phyloP scores from a whole-genome alignment of 2,113 vertebrate genomes.

The Leptodactylus fuscus region DNA sequence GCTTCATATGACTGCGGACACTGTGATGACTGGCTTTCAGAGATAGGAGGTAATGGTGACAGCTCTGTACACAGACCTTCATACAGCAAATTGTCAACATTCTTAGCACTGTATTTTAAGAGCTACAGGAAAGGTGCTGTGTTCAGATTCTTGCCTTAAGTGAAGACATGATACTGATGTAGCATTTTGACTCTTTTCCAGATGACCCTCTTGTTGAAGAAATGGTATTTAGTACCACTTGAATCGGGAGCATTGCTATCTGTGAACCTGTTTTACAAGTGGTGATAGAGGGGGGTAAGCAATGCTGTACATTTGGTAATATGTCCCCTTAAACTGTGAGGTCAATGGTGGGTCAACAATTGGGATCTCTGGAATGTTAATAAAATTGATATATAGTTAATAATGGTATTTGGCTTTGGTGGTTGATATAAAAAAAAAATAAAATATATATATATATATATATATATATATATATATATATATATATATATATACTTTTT shows the following conservation, averaged over 20 bases:
- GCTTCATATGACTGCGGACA: background rate
- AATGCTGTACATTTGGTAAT: background rate
- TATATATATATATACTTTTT: no score
- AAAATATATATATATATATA: no score
- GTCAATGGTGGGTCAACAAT: conserved; percentile 26
- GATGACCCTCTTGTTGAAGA: conserved; percentile 31
- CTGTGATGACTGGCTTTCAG: conserved; percentile 69
- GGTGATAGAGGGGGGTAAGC: background rate
- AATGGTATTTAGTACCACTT: conserved; percentile 18
- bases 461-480: no score
- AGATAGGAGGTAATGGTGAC: conserved; percentile 70
- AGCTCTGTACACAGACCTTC: conserved; percentile 63
- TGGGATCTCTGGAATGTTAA: background rate
- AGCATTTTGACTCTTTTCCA: conserved; percentile 25
- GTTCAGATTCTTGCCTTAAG: conserved; percentile 34
- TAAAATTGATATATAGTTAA: background rate
- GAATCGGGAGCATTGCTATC: background rate
- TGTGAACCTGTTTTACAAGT: background rate
- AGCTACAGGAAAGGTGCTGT: conserved; percentile 71
- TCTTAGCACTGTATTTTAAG: conserved; percentile 69
- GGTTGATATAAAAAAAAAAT: no score
- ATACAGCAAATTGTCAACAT: conserved; percentile 71
- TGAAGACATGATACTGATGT: conserved; percentile 40
- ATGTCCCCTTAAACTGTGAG: conserved; percentile 3
- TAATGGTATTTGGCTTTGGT: background rate